Percentiles rank a stretch among this genome's conserved stretches.
These are phyloP conservation scores for Ips typographus DNA, from an alignment of 1,140 invertebrate genomes.

Conservation along the genomic window DNA sequence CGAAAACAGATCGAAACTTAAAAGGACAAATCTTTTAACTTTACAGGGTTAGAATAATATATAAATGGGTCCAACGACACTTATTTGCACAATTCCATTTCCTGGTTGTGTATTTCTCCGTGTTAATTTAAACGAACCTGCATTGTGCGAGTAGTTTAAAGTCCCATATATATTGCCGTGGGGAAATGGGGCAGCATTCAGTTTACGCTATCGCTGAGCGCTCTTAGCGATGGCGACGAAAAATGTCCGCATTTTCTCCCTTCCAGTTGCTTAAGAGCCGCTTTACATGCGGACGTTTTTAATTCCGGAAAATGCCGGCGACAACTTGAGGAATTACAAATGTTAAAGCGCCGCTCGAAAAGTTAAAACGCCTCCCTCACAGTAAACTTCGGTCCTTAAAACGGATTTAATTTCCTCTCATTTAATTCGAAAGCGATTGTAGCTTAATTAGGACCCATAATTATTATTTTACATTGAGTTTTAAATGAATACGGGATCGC, in stretches of 20 bases:
- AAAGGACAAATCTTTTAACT: not conserved
- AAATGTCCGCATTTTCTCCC: not conserved
- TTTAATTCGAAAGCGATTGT: too few species aligned
- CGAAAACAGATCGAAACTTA: not conserved
- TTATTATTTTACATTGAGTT: too few species aligned
- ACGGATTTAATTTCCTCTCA: too few species aligned
- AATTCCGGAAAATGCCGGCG: not conserved
- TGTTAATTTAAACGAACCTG: not conserved
- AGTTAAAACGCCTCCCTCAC: too few species aligned
- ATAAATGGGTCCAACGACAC: not conserved
- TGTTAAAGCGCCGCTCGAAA: too few species aligned
- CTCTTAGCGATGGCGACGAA: not conserved
- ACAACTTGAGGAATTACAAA: constrained; percentile 1
- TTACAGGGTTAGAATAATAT: not conserved
- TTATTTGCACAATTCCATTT: too few species aligned
- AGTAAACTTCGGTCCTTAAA: too few species aligned
- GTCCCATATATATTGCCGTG: not conserved
- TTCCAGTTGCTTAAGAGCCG: not conserved
- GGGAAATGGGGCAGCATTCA: not conserved
- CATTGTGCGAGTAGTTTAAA: not conserved
- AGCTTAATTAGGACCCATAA: too few species aligned
- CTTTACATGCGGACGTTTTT: constrained; percentile 2
- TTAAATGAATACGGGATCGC: too few species aligned
- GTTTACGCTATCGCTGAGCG: not conserved
- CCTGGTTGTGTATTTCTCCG: not conserved